phyloP scores from a whole-genome alignment of 1,140 invertebrate species.

The Aleiodes sp. region DNA sequence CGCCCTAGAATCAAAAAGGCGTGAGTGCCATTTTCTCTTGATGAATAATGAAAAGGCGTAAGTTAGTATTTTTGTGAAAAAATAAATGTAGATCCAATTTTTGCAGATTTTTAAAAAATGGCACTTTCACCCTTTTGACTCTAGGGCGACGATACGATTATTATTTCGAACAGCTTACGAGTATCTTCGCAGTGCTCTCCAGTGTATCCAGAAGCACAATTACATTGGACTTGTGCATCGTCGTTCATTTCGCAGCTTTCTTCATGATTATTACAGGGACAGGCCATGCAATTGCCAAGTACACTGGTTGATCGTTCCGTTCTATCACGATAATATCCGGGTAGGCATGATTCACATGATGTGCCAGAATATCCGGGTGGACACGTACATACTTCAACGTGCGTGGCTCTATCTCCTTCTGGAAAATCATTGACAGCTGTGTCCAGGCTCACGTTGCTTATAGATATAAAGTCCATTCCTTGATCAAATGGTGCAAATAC shows the following conservation, averaged over 20 bases:
- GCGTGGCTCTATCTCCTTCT: constrained; percentile 67
- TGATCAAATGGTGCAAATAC: constrained; percentile 84
- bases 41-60: too few relatives aligned
- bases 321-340: constrained; percentile 83
- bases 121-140: too few relatives aligned
- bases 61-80: too few relatives aligned
- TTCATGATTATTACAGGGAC: constrained; percentile 80
- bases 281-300: constrained; percentile 73
- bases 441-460: constrained; percentile 85
- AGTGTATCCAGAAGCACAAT: constrained; percentile 78
- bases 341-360: constrained; percentile 83
- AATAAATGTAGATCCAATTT: too few relatives aligned
- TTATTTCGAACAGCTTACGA: constrained; percentile 60
- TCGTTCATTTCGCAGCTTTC: constrained; percentile 74
- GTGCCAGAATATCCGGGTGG: constrained; percentile 82
- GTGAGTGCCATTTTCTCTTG: too few relatives aligned
- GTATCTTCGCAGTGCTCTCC: constrained; percentile 77
- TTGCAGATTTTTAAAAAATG: too few relatives aligned
- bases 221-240: constrained; percentile 76
- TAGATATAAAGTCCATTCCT: constrained; percentile 74
- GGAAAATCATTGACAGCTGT: constrained; percentile 73
- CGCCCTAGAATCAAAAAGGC: too few relatives aligned
- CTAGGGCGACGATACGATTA: too few relatives aligned
- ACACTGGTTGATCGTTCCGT: constrained; percentile 64
- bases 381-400: constrained; percentile 87